Evolutionary conservation across 2,888 invertebrate genomes (phyloP), one percentile per base, ranked within the genome.

Genomic region (Caenorhabditis panamensis): DNA sequence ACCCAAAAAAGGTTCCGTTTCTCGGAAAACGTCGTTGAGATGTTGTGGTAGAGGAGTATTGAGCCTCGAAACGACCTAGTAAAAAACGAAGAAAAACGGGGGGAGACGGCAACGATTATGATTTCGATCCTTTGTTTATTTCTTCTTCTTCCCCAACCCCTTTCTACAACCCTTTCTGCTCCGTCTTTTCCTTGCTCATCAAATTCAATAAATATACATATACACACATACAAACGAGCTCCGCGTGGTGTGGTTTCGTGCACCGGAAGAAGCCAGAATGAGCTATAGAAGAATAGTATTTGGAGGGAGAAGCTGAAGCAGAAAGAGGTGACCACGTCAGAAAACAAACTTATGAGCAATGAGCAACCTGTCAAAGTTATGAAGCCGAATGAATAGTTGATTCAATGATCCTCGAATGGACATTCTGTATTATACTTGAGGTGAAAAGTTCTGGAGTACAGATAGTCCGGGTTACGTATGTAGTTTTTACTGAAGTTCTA

Each of bases 121-220:
- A 73, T 66, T 73, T 20, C 51, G 24, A 73, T 73, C 73, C 58
- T 71, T 66, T 66, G 58, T 73, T 73, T 66, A 59, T 59, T 72
- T 72, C 28, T 63, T 41, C 51, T 9, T 13, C 24, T 37, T 13
- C 13, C 6, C 18, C 16, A 4, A n/a, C 18, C 26, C 24, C n/a
- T 11, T 37, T 54, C 63, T 47, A n/a, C 49, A 26, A 31, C 20
- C 53, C 47, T 54, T 58, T 56, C 16, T 51, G n/a, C 61, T 41
- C 20, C 18, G 16, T 51, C 41, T n/a, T 26, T 18, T 41, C 28
- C 37, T 16, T 13, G 20, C 41, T 64, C 54, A 28, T 31, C 54
- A 71, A 71, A 71, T 71, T 71, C 37, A 71, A 71, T 71, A 71
- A 71, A 54, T 41, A 62, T 62, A 68, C 36, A 71, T 62, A 31